Percentiles rank a stretch among this genome's conserved stretches.
Conservation (phyloP, 2,888 invertebrate genomes). For the Plebejus melissa region DNA sequence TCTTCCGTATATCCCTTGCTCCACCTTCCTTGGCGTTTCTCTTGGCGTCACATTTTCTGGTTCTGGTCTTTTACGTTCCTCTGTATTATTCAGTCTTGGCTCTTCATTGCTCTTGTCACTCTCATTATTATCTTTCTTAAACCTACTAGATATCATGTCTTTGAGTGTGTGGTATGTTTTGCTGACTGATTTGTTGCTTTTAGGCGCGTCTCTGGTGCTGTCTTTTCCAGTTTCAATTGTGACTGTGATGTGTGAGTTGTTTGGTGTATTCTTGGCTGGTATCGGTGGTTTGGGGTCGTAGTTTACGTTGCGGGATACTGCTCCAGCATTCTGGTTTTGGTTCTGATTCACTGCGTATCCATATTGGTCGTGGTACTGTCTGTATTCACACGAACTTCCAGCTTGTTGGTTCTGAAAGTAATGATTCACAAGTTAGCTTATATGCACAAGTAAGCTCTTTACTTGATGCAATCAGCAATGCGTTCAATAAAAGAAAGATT, state of each 20-base stretch:
- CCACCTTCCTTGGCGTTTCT: conserved; percentile 69
- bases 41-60: conserved; percentile 68
- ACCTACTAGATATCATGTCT: conserved; percentile 90
- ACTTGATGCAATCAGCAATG: not conserved
- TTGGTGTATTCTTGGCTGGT: conserved; percentile 72
- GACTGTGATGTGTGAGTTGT: conserved; percentile 74
- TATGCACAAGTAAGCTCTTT: not conserved
- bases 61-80: conserved; percentile 74
- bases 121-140: conserved; percentile 81
- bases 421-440: conserved; percentile 17
- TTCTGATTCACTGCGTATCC: conserved; percentile 68
- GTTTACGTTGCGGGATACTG: conserved; percentile 58
- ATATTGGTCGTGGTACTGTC: conserved; percentile 76
- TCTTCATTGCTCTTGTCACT: conserved; percentile 74
- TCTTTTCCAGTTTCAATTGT: conserved; percentile 81
- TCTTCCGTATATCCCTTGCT: conserved; percentile 81
- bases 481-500: not conserved
- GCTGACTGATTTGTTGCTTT: conserved; percentile 83
- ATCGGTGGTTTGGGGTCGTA: conserved; percentile 71
- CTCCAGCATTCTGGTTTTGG: conserved; percentile 53
- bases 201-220: conserved; percentile 75
- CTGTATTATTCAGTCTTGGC: conserved; percentile 80
- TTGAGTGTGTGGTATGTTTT: conserved; percentile 90
- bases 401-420: conserved; percentile 72
- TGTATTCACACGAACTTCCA: conserved; percentile 69